phyloP scores from a whole-genome alignment of 2,888 invertebrate species.

The Cephonodes hylas region DNA sequence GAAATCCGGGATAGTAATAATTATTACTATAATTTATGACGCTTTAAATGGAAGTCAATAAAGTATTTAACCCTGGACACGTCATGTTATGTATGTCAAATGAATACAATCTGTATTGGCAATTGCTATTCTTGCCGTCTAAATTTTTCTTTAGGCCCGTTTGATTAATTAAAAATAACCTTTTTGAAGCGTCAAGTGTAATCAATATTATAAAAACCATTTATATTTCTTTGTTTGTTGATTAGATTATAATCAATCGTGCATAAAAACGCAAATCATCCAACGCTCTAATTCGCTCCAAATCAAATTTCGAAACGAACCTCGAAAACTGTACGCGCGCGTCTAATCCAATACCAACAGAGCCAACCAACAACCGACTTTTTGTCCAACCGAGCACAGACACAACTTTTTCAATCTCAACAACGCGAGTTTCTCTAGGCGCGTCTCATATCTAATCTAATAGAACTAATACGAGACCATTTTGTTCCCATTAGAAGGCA shows the following conservation, averaged over 20 bases:
- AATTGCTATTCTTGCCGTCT: too few species aligned
- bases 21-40: too few species aligned
- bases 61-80: too few species aligned
- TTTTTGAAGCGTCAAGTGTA: too few species aligned
- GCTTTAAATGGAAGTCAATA: too few species aligned
- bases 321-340: neutral
- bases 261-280: neutral
- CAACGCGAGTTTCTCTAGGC: neutral
- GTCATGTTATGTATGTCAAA: too few species aligned
- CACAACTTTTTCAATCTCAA: neutral
- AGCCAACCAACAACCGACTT: neutral
- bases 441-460: neutral
- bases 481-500: neutral
- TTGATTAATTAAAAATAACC: too few species aligned
- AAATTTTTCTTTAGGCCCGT: too few species aligned
- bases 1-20: too few species aligned
- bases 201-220: too few species aligned
- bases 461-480: neutral
- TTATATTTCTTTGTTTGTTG: too few species aligned
- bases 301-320: neutral
- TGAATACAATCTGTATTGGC: too few species aligned
- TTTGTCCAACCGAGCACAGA: neutral
- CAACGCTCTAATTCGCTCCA: neutral
- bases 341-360: neutral
- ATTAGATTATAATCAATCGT: neutral